Base-by-base conservation (phyloP, 2,797 vertebrate species). In the Melanotaenia boesemani region DNA sequence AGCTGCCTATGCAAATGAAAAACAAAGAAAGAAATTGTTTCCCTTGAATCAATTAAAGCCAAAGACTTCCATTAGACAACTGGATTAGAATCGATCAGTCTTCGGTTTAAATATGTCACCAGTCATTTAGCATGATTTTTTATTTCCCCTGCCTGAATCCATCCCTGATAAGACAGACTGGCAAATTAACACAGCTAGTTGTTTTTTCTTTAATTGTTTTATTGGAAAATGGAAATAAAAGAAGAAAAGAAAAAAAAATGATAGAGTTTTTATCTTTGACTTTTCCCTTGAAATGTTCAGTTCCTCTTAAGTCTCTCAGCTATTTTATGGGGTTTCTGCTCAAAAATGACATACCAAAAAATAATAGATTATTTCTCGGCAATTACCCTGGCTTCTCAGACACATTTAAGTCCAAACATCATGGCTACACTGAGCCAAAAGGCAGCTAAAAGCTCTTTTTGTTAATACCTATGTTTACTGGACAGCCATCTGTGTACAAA, bases 21-120 rank as follows among this genome's bases (percentile, higher is more conserved):
- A 41, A 18, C 12, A 8, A 4, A 24, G 10, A 50, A 50, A 50
- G 18, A 22, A 41, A 28, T 26, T 0, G 11, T 77, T 67, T 65
- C 28, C 34, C 30, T 57, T 60, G 9, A 59, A 57, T 71, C 18
- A 57, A 26, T 70, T 4, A 32, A 71, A 24, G 46, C 24, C 28
- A 15, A 56, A 74, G 28, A 8, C 56, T 34, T 63, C 48, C n/a
- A 55, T 79, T 39, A 71, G 44, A 63, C 9, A 46, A 44, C 57
- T 36, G 11, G 66, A 30, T 76, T 65, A 63, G 59, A 56, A 76
- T 66, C 56, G 75, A 50, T 48, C 18, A 20, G 16, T 50, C 7
- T 20, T 7, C 20, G 6, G 48, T 50, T 50, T 9, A 50, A 20
- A 20, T 22, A 50, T 50, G 48, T 50, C 48, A 22, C 18, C 48